phyloP scores from a whole-genome alignment of 2,797 vertebrate genomes.

The Labroides dimidiatus region DNA sequence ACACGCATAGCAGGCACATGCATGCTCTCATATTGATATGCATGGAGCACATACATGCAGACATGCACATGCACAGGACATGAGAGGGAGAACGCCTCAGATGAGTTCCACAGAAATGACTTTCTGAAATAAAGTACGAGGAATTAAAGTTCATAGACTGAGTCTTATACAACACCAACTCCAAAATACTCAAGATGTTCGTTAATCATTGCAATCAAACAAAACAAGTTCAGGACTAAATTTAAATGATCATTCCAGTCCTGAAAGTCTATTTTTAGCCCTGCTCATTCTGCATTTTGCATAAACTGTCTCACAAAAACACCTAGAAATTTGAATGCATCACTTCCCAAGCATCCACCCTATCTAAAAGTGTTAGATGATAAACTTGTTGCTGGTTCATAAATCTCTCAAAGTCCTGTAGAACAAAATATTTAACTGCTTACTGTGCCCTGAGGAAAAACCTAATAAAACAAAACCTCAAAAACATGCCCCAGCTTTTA shows the following conservation, averaged over 20 bases:
- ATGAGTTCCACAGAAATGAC: constrained; percentile 27
- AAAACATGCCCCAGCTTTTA: too few species aligned
- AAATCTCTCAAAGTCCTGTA: neutral
- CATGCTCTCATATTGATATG: constrained; percentile 32
- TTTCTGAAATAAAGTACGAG: constrained; percentile 36
- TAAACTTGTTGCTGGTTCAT: neutral
- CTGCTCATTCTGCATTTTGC: neutral
- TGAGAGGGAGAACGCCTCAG: neutral
- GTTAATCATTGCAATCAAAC: too few species aligned
- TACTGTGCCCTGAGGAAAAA: too few species aligned
- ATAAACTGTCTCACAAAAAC: neutral
- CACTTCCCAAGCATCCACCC: neutral
- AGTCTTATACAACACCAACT: too few species aligned
- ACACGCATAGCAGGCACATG: constrained; percentile 54
- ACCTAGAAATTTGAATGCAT: neutral
- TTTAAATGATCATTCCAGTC: neutral
- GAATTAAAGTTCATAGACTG: constrained; percentile 8
- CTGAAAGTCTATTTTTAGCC: too few species aligned
- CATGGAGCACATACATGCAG: constrained; percentile 29
- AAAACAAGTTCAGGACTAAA: neutral
- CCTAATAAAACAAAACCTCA: too few species aligned
- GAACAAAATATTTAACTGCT: too few species aligned
- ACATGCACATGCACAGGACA: constrained; percentile 5
- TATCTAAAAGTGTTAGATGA: neutral
- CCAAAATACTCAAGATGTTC: neutral